A percentile compares a stretch with the other conserved stretches of the same genome.
Conservation (phyloP, 2,888 invertebrate genomes). For the Sussaba pulchella region DNA sequence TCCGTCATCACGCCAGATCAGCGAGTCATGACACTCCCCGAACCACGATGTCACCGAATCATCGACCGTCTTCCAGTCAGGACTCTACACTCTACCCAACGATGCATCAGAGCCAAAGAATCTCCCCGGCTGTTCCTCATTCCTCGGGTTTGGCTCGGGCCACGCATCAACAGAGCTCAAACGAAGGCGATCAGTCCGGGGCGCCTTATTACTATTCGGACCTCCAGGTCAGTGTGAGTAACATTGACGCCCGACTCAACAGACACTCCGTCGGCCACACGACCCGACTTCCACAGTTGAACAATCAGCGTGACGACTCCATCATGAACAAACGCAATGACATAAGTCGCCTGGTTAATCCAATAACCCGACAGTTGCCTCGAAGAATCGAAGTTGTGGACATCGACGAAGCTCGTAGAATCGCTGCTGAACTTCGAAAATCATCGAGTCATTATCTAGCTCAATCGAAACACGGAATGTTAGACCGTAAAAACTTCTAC, state of each 20-base stretch:
- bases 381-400: conserved; percentile 79
- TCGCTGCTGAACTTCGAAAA: conserved; percentile 81
- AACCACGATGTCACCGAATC: conserved; percentile 62
- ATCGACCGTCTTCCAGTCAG: conserved; percentile 76
- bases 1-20: background rate
- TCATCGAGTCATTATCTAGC: conserved; percentile 80
- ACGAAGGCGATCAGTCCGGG: conserved; percentile 86
- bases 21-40: conserved; percentile 37
- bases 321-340: conserved; percentile 85
- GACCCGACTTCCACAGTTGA: conserved; percentile 85
- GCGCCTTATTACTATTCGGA: conserved; percentile 96
- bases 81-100: conserved; percentile 71
- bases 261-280: conserved; percentile 72
- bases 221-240: conserved; percentile 82
- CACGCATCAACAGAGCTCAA: conserved; percentile 49
- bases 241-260: conserved; percentile 67
- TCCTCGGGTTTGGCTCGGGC: conserved; percentile 60
- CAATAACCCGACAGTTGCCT: conserved; percentile 84
- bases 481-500: conserved; percentile 90
- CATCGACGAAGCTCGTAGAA: conserved; percentile 80
- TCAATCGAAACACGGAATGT: conserved; percentile 82
- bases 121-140: conserved; percentile 63
- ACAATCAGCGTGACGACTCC: conserved; percentile 90
- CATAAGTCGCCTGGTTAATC: conserved; percentile 91
- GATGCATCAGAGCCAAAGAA: conserved; percentile 56